Evolutionary conservation across 2,888 invertebrate genomes (phyloP), one percentile per base, ranked within the genome.

Genomic region (Thumatha senex): DNA sequence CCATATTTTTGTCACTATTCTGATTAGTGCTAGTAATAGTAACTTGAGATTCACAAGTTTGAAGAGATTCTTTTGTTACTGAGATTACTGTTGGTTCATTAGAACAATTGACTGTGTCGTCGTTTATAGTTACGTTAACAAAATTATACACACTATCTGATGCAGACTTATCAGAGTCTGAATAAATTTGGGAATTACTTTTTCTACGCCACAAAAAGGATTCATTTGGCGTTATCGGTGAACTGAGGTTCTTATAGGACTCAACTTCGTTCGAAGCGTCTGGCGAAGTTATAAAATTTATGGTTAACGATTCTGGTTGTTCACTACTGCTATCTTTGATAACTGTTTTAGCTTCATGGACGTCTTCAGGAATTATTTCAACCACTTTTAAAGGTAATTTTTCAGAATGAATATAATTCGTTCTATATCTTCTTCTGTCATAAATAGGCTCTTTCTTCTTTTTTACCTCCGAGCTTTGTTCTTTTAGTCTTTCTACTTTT

Each of bases 191-290:
- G 40, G 81, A 80, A 55, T 67, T 80, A 61, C 86, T 88, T 78
- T 90, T 93, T 54, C 90, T 78, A 50, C 93, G 92, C 93, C 94
- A 95, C 34, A 95, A 80, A 78, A 95, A 95, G 4, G 95, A 95
- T 59, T 91, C 92, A 70, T 95, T 95, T 1, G 95, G 94, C 63
- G 92, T 88, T 48, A 93, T 87, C 11, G 74, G 78, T 14, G 85
- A 68, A 62, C 73, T 82, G 10, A 87, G 67, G 40, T 86, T 84
- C 69, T 85, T 74, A 57, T 80, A 77, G 8, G 59, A 42, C 30
- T 76, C 73, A 29, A 38, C 36, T 48, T 70, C 62, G 33, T 63
- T n/a, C 7, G 31, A 10, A 2, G n/a, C 18, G 9, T 41, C 60
- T 40, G 55, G 56, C 34, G 46, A 58, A 43, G 56, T 59, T 12